phyloP scores from a whole-genome alignment of 2,113 vertebrate genomes.

The Pygoscelis adeliae region DNA sequence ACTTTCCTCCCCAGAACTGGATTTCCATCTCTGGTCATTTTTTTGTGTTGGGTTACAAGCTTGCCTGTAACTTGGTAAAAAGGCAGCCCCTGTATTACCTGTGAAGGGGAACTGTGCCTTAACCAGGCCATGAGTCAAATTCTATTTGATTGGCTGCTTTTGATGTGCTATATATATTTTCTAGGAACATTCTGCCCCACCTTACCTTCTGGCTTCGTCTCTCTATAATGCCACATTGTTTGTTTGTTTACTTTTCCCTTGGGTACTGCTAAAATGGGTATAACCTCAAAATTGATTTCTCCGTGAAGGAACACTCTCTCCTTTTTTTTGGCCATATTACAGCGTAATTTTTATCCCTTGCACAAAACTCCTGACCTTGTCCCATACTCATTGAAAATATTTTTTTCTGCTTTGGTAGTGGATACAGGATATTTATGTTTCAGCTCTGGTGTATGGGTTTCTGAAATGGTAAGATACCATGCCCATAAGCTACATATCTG shows the following conservation, averaged over 20 bases:
- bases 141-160: background rate
- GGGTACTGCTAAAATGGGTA: background rate
- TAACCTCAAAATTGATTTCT: slow-evolving; percentile 34
- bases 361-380: background rate
- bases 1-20: background rate
- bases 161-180: slow-evolving; percentile 33
- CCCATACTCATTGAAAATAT: background rate
- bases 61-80: background rate
- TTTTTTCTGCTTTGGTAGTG: background rate
- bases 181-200: background rate
- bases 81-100: background rate
- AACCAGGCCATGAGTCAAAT: slow-evolving; percentile 3
- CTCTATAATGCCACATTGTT: background rate
- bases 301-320: background rate
- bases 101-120: background rate
- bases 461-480: background rate
- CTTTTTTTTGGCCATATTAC: background rate
- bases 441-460: background rate
- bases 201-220: background rate
- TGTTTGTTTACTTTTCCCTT: background rate
- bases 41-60: background rate
- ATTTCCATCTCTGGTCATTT: background rate
- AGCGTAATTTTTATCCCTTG: background rate
- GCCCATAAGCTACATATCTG: background rate
- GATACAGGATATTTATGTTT: background rate